Evolutionary conservation across 2,888 invertebrate species (phyloP), one percentile per base, ranked within the genome.

Genomic region (Drosophila vallismaia): DNA sequence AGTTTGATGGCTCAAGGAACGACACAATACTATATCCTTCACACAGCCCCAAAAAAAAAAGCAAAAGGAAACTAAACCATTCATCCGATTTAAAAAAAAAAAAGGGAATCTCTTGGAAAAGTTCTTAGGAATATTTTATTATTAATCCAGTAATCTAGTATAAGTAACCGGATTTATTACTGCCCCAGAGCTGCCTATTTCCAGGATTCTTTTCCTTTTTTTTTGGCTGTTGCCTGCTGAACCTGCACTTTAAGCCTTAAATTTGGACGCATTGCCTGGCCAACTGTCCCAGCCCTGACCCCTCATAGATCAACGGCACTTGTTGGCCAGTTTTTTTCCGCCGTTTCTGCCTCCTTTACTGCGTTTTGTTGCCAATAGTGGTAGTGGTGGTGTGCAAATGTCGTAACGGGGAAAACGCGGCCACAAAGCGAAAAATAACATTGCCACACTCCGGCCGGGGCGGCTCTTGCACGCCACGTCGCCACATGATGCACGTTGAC

Each of bases 361-460:
- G 52, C 19, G 42, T 42, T 42, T 42, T 53, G 31, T 14, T 5
- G 31, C 10, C 14, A 36, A 36, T 36, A 6, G 36, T 10, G 24
- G 36, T 36, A 36, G 42, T 42, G 14, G 42, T 10, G 24, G 60
- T 57, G 77, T 73, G 86, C 71, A 82, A 82, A 85, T 85, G 85
- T 76, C 71, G 74, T 85, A 77, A 68, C 72, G 72, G 72, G 55
- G 52, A 67, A 84, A 77, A 75, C 83, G 77, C 71, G 74, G 77
- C 70, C 79, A 78, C 84, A 79, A 82, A 82, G 78, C 86, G 78
- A 79, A 80, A 80, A 84, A 80, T 81, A 81, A 72, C 86, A 81
- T 77, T 73, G 77, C 71, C 70, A 74, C 76, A 71, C 48, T 40
- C 31, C 49, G 42, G 29, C 29, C 24, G 24, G 26, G n/a, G 12